These are phyloP conservation scores for Hippotragus niger DNA, from an alignment of 2,113 vertebrate species.

Conservation along the genomic window DNA sequence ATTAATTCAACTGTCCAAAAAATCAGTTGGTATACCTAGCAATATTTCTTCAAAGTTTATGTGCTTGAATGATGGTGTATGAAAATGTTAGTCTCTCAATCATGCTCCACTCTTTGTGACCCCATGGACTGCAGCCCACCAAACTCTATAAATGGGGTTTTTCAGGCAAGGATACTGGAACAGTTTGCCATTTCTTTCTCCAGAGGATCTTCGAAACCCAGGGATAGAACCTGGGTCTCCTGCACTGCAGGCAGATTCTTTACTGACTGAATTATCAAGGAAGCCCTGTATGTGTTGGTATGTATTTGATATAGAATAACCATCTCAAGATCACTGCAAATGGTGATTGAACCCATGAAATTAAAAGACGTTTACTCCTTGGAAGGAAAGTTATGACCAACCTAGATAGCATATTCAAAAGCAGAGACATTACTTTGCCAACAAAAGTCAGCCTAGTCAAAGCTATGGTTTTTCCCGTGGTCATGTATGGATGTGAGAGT, in stretches of 20 bases:
- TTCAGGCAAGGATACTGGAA: neutral
- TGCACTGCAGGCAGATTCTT: neutral
- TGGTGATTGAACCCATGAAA: no score
- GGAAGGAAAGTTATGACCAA: no score
- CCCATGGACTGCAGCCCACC: neutral
- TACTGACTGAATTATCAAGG: neutral
- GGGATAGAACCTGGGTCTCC: neutral
- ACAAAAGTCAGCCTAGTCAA: no score
- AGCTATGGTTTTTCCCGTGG: no score
- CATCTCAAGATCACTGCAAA: neutral
- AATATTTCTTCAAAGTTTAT: neutral
- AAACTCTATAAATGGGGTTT: neutral
- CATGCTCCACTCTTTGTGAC: neutral
- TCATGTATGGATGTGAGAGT: no score
- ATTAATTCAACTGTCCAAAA: neutral
- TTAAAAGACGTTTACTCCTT: no score
- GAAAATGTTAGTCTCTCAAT: neutral
- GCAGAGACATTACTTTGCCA: no score
- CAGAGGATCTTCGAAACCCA: neutral
- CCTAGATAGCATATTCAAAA: no score
- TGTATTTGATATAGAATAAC: neutral
- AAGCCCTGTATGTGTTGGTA: accelerated
- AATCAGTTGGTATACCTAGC: neutral
- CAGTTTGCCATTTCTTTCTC: neutral
- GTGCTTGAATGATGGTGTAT: neutral